These are phyloP conservation scores for Pangasianodon gigas DNA, from an alignment of 2,113 vertebrate species.

Conservation along the genomic window DNA sequence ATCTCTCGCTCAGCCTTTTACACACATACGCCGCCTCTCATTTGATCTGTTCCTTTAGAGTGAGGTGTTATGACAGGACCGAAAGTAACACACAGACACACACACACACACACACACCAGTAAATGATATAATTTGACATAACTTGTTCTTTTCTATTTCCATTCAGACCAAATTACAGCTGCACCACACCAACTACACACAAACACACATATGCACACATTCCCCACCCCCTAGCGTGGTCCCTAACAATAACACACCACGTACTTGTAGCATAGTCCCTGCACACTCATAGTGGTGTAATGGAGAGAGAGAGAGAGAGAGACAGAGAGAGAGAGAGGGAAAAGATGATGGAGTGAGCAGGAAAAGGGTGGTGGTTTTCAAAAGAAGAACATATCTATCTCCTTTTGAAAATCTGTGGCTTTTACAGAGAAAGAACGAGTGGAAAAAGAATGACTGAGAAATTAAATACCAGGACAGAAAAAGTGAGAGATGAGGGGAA, in stretches of 20 bases:
- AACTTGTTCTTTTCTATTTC: constrained; percentile 55
- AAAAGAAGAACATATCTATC: neutral
- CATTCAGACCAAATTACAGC: constrained; percentile 40
- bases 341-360: neutral
- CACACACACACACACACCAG: neutral
- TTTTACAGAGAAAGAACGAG: too few relatives aligned
- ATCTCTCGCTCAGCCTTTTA: constrained; percentile 15
- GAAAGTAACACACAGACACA: constrained; percentile 8
- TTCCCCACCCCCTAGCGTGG: too few relatives aligned
- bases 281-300: neutral
- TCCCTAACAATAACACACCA: neutral
- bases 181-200: constrained; percentile 55
- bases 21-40: neutral
- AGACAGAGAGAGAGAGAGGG: neutral
- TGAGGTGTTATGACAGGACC: neutral
- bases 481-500: neutral
- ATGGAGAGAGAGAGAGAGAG: neutral
- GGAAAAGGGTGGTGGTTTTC: constrained; percentile 5
- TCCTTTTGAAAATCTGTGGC: too few relatives aligned
- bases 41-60: neutral
- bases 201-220: constrained; percentile 38
- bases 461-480: neutral
- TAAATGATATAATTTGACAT: constrained; percentile 56
- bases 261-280: neutral
- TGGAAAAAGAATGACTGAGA: too few relatives aligned